Conservation (phyloP, 2,113 vertebrate species). For the Trichomycterus rosablanca region DNA sequence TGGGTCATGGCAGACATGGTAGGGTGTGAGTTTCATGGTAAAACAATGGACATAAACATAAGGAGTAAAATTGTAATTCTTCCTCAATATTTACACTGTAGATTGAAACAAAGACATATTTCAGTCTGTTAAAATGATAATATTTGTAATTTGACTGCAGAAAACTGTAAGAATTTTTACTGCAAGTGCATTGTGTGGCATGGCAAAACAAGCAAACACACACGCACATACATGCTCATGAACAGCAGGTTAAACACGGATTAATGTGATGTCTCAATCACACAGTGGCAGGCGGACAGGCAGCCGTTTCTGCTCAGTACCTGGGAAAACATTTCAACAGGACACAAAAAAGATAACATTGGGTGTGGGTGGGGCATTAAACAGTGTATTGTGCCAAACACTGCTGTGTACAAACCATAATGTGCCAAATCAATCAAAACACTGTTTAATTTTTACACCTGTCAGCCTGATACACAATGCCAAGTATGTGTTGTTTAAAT, state of each 20-base stretch:
- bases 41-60: background rate
- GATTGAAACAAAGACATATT: too few relatives aligned
- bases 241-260: conserved; percentile 69
- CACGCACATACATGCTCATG: conserved; percentile 33
- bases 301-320: conserved; percentile 30
- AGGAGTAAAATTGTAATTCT: too few relatives aligned
- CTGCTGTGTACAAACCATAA: background rate
- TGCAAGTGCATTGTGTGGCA: conserved; percentile 58
- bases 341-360: conserved; percentile 18
- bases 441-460: too few relatives aligned
- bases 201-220: conserved; percentile 47
- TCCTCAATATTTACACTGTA: too few relatives aligned
- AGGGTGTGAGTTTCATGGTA: background rate
- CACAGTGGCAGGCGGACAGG: conserved; percentile 62
- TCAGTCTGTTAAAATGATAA: too few relatives aligned
- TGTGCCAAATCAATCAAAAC: background rate
- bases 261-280: conserved; percentile 75
- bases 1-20: conserved; percentile 20
- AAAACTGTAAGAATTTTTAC: background rate
- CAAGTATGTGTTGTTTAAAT: too few relatives aligned
- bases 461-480: background rate
- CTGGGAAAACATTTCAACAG: conserved; percentile 34
- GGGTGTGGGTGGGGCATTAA: conserved; percentile 4
- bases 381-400: background rate
- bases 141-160: too few relatives aligned